Evolutionary conservation across 2,888 invertebrate genomes (phyloP).

Genomic region (Zootermopsis nevadensis): DNA sequence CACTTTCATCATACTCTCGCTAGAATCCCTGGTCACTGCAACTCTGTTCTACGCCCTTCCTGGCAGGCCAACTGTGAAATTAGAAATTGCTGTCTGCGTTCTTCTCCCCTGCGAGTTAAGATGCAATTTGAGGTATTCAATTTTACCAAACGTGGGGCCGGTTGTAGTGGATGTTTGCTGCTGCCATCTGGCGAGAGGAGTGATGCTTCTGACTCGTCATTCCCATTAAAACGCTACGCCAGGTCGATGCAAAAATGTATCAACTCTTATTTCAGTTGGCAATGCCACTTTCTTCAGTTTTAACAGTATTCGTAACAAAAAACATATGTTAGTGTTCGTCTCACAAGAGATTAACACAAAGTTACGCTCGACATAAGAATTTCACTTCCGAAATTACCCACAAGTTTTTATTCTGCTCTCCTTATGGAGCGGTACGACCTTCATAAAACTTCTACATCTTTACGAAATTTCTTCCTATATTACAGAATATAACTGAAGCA

Average conservation of each 20-base stretch:
- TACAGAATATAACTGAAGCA: too few species aligned
- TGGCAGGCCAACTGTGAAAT: conserved; percentile 33
- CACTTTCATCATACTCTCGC: background rate
- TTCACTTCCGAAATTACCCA: too few species aligned
- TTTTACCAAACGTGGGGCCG: conserved; percentile 15
- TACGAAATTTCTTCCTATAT: too few species aligned
- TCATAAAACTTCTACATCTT: too few species aligned
- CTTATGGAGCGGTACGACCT: too few species aligned
- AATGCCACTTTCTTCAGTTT: too few species aligned
- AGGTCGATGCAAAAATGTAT: background rate
- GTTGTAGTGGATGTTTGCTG: conserved; percentile 29
- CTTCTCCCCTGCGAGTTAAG: conserved; percentile 23
- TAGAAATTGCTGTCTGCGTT: conserved; percentile 19
- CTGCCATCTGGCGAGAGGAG: conserved; percentile 30
- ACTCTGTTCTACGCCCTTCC: too few species aligned
- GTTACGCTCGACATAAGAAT: too few species aligned
- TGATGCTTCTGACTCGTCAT: conserved; percentile 33
- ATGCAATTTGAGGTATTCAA: conserved; percentile 46
- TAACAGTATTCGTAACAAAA: too few species aligned
- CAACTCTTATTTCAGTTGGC: background rate
- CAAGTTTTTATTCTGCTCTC: too few species aligned
- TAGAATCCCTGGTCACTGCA: conserved; percentile 17
- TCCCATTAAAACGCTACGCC: conserved; percentile 25
- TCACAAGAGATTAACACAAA: too few species aligned
- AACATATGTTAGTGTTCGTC: too few species aligned